Conservation (phyloP, 2,888 invertebrate species). For the Parnassius mnemosyne region DNA sequence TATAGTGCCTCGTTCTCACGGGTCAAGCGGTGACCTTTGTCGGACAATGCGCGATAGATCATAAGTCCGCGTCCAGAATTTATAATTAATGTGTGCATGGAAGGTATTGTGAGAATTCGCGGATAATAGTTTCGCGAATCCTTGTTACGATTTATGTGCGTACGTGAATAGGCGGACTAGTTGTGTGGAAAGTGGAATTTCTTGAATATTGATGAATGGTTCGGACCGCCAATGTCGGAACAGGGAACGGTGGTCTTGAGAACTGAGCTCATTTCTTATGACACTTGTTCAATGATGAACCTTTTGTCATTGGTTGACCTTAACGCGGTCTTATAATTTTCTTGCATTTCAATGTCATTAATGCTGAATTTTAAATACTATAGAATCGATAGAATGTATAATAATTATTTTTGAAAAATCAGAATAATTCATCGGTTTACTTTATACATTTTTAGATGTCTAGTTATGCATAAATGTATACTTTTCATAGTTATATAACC, state of each 20-base stretch:
- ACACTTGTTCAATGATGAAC: slow-evolving; percentile 65
- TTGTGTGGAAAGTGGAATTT: slow-evolving; percentile 68
- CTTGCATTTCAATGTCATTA: slow-evolving; percentile 28
- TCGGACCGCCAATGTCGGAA: slow-evolving; percentile 24
- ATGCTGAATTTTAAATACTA: not conserved
- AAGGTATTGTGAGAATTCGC: slow-evolving; percentile 62
- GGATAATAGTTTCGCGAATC: slow-evolving; percentile 62
- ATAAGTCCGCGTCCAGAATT: slow-evolving; percentile 63
- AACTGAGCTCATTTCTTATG: slow-evolving; percentile 45
- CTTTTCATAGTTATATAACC: too few relatives aligned
- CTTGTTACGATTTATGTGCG: slow-evolving; percentile 56
- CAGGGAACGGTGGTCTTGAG: slow-evolving; percentile 50
- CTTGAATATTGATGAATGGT: slow-evolving; percentile 74
- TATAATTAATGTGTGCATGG: slow-evolving; percentile 72
- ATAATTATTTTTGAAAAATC: too few relatives aligned
- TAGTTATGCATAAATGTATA: too few relatives aligned
- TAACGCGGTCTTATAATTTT: slow-evolving; percentile 43
- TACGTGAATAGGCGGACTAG: slow-evolving; percentile 53
- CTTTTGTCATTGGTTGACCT: slow-evolving; percentile 45
- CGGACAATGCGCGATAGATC: slow-evolving; percentile 62
- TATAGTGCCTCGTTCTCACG: slow-evolving; percentile 69
- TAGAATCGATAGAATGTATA: too few relatives aligned
- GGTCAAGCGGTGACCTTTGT: slow-evolving; percentile 74
- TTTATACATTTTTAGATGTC: too few relatives aligned
- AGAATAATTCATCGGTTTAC: too few relatives aligned